Conservation (phyloP, 30 jellyfish, hydroid and myxozoan genomes). For the Turritopsis rubra region DNA sequence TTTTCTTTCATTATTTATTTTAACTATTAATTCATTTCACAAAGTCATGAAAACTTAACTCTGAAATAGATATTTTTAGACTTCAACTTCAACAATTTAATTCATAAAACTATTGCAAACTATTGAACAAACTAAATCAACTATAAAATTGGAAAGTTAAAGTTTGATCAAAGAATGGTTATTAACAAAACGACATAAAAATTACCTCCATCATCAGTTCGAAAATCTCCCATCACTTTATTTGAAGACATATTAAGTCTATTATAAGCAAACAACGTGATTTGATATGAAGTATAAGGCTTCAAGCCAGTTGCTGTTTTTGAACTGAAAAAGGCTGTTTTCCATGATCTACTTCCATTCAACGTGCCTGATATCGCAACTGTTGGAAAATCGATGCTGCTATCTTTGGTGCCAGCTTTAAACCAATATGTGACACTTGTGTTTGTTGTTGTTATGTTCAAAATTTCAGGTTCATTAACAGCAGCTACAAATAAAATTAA, state of each 20-base stretch:
- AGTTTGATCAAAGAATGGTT: no score
- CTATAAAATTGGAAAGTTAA: neutral
- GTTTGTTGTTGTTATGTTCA: neutral
- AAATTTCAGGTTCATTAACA: neutral
- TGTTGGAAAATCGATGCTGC: neutral
- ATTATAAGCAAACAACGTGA: neutral
- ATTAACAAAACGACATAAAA: neutral
- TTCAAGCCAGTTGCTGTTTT: neutral
- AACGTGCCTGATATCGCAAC: neutral
- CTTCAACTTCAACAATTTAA: no score
- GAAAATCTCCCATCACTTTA: neutral
- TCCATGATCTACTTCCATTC: no score
- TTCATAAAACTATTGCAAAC: neutral
- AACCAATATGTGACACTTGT: neutral
- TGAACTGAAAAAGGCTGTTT: neutral
- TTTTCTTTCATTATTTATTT: no score
- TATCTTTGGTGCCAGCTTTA: neutral
- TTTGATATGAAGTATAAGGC: neutral
- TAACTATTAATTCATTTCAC: no score
- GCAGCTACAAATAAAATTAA: neutral
- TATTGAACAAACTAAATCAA: neutral
- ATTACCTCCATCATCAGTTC: constrained; percentile 15
- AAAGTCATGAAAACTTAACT: no score
- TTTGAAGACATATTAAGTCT: neutral
- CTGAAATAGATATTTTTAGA: no score